Percentiles rank a stretch among this genome's conserved stretches.
Evolutionary conservation across 2,113 vertebrate genomes (phyloP).

Genomic region (Gnathonemus longibarbis): DNA sequence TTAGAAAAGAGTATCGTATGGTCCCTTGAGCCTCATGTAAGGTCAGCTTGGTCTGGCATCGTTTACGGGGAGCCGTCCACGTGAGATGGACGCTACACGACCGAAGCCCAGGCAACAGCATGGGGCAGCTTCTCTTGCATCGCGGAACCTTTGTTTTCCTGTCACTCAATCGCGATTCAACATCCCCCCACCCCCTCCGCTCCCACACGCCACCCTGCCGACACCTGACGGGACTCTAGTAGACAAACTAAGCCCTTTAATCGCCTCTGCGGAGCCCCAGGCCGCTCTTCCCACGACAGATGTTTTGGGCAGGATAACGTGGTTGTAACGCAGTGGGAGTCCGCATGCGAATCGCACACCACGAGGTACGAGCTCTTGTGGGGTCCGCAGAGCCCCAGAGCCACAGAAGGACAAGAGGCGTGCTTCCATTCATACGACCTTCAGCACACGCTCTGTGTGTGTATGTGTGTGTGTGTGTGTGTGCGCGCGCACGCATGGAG

Average conservation of each 20-base stretch:
- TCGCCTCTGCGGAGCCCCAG: slow-evolving; percentile 12
- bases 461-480: neutral
- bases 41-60: slow-evolving; percentile 25
- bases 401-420: neutral
- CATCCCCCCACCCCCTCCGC: slow-evolving; percentile 8
- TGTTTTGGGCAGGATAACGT: neutral
- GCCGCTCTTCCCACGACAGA: neutral
- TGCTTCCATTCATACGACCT: neutral
- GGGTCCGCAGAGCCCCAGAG: neutral
- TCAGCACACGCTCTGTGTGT: neutral
- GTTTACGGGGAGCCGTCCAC: neutral
- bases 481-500: neutral
- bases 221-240: slow-evolving; percentile 22
- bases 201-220: slow-evolving; percentile 12
- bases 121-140: neutral
- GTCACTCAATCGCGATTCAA: slow-evolving; percentile 14
- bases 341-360: neutral
- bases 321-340: slow-evolving; percentile 4
- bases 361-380: neutral
- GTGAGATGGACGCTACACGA: neutral
- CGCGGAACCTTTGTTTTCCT: neutral
- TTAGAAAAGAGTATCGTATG: neutral
- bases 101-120: neutral
- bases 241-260: slow-evolving; percentile 30
- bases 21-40: slow-evolving; percentile 41